Conservation (phyloP, 2,113 vertebrate species). For the Embiotoca jacksoni region DNA sequence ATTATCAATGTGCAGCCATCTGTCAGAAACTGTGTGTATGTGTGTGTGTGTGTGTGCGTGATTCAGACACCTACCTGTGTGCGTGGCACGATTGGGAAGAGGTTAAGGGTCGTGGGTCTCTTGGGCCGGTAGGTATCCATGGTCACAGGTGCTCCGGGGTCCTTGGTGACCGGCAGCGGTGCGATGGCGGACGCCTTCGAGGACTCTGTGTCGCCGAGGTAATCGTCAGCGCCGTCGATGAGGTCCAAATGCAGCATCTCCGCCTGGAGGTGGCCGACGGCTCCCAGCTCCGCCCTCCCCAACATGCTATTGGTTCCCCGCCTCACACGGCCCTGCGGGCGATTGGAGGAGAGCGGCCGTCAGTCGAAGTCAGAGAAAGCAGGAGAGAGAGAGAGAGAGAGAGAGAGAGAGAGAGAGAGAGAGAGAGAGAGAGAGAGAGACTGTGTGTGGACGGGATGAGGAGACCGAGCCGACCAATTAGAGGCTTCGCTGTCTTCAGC, state of each 20-base stretch:
- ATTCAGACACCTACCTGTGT: conserved; percentile 88
- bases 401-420: conserved; percentile 19
- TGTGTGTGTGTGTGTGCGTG: conserved; percentile 7
- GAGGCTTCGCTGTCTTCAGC: conserved; percentile 64
- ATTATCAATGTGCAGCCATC: conserved; percentile 12
- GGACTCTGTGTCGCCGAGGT: conserved; percentile 83
- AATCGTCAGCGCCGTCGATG: conserved; percentile 90
- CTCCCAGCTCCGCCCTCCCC: conserved; percentile 86
- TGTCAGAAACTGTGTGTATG: conserved; percentile 23
- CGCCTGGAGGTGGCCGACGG: conserved; percentile 90
- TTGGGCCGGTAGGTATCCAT: conserved; percentile 96
- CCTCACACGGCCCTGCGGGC: conserved; percentile 87
- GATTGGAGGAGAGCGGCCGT: conserved; percentile 70
- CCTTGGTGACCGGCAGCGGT: conserved; percentile 73
- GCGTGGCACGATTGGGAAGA: conserved; percentile 95
- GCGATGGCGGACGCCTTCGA: conserved; percentile 73
- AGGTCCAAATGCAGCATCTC: conserved; percentile 96
- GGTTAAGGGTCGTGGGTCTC: conserved; percentile 96
- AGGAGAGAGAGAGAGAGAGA: conserved; percentile 19
- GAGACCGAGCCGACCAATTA: conserved; percentile 74
- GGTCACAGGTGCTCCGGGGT: conserved; percentile 81
- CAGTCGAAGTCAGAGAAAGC: conserved; percentile 48
- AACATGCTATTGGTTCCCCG: conserved; percentile 85
- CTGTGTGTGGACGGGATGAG: conserved; percentile 53
- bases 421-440: neutral